A percentile compares a stretch with the other conserved stretches of the same genome.
phyloP scores from a whole-genome alignment of 2,113 vertebrate genomes.

The Euleptes europaea region DNA sequence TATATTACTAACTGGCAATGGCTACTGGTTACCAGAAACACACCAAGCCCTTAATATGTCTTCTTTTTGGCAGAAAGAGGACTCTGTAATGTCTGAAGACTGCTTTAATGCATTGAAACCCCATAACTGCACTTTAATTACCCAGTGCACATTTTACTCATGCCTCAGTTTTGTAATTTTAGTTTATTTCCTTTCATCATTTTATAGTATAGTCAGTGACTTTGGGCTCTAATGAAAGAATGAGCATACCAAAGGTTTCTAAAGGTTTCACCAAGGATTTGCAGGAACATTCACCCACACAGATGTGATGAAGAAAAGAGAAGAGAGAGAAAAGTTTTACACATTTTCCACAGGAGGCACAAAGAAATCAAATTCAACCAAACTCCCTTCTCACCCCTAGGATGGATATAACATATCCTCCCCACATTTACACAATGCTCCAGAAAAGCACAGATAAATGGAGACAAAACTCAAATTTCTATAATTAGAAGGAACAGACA shows the following conservation, averaged over 20 bases:
- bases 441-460: conserved; percentile 39
- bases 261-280: conserved; percentile 84
- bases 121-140: conserved; percentile 23
- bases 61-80: background rate
- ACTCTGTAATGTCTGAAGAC: conserved; percentile 9
- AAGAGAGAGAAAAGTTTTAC: conserved; percentile 68
- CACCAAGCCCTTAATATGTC: too few species aligned
- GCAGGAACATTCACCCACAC: conserved; percentile 86
- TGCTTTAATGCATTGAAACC: background rate
- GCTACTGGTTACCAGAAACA: background rate
- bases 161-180: conserved; percentile 2
- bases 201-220: conserved; percentile 70
- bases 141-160: conserved; percentile 62
- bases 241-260: conserved; percentile 88
- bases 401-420: conserved; percentile 42
- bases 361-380: conserved; percentile 61
- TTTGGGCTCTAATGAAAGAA: conserved; percentile 80
- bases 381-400: conserved; percentile 36
- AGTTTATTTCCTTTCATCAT: conserved; percentile 40
- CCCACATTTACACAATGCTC: conserved; percentile 58
- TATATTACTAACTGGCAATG: background rate
- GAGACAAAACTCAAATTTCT: conserved; percentile 2
- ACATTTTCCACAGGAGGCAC: conserved; percentile 60
- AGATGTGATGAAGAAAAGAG: conserved; percentile 83
- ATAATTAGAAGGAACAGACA: background rate